Evolutionary conservation across 1,140 invertebrate species (phyloP), one percentile per base, ranked within the genome.

Genomic region (Trialeurodes vaporariorum): DNA sequence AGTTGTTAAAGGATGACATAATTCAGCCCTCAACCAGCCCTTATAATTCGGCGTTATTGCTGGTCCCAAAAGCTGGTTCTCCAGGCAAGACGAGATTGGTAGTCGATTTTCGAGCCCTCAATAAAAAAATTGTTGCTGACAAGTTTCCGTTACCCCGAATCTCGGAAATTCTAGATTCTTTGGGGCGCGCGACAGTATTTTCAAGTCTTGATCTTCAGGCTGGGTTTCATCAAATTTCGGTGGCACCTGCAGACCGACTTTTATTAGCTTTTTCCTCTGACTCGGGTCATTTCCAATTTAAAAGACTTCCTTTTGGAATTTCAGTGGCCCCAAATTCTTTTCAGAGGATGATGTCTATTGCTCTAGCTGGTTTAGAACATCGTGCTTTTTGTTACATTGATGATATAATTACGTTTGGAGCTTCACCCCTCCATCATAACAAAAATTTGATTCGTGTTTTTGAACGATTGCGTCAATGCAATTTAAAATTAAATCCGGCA

Each of bases 81-180:
- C 23, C 23, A 11, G 63, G 23, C 21, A 64, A 68, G 40, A 73
- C 59, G 2, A 26, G 73, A 21, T 27, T 73, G 13, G 65, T 67
- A 0, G 61, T 71, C 2, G 73, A 74, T 62, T 73, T 71, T 61
- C 64, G 72, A 25, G 67, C 59, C 27, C n/a, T 73, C 12, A 75
- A 75, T 66, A 65, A 70, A n/a, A 26, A 67, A 22, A 75, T 71
- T n/a, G 58, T 68, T 11, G 40, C 59, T 9, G 79, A 83, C 58
- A 70, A 66, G 24, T 85, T 79, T 73, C 82, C 82, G 2, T 71
- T 86, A n/a, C 83, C 81, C 1, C 73, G 77, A 21, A 81, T 83
- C 17, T 76, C 76, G 25, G 76, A 80, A 13, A 75, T 75, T 26
- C 69, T 85, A 9, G 75, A 80, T 66, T 70, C 71, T 24, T 63